Conservation (phyloP, 1,140 invertebrate species). For the Spodoptera frugiperda region DNA sequence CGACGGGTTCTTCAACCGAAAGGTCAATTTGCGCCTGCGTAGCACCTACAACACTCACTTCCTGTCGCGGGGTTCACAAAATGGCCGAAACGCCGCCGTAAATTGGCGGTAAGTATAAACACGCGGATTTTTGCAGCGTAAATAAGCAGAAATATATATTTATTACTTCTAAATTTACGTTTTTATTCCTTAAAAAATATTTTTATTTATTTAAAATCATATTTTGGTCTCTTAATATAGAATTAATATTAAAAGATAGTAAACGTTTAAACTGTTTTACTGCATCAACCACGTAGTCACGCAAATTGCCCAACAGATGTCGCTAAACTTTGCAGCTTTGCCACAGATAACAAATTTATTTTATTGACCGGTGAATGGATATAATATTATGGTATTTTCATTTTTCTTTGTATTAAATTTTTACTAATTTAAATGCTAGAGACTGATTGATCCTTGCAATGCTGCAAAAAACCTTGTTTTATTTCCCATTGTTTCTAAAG, state of each 20-base stretch:
- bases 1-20: constrained; percentile 87
- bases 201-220: background rate
- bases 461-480: background rate
- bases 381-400: background rate
- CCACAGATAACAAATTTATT: constrained; percentile 29
- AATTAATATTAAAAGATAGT: background rate
- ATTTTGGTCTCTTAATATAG: background rate
- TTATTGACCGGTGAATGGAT: constrained; percentile 22
- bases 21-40: constrained; percentile 87
- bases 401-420: too few species aligned
- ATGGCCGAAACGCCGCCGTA: constrained; percentile 67
- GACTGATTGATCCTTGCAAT: too few species aligned
- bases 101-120: constrained; percentile 71
- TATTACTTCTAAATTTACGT: background rate
- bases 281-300: background rate
- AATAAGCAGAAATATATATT: background rate
- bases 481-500: too few species aligned
- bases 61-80: constrained; percentile 85
- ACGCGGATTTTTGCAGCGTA: background rate
- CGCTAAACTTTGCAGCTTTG: background rate
- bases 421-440: too few species aligned
- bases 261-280: constrained; percentile 45
- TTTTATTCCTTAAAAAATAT: background rate
- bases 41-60: constrained; percentile 86
- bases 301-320: background rate